Conservation (phyloP, 2,113 vertebrate species). For the Mixornis gularis region DNA sequence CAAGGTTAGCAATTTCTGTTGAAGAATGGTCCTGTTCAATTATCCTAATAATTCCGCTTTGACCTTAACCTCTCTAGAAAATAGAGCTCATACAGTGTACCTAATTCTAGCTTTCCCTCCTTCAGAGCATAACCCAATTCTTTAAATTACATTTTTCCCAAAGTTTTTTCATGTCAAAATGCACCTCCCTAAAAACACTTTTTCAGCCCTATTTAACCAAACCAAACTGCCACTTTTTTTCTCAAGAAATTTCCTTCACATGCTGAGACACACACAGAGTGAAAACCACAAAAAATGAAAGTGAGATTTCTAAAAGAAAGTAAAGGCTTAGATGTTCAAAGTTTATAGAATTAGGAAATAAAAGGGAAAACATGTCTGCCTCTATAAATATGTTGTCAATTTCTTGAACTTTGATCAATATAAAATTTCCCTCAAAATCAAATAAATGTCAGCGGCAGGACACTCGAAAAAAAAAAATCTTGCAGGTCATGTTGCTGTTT, state of each 20-base stretch:
- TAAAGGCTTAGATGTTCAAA: background rate
- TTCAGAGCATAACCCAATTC: background rate
- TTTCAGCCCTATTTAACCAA: background rate
- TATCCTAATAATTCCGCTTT: slow-evolving; percentile 20
- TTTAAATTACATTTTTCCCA: background rate
- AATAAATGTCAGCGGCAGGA: background rate
- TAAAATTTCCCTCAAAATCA: background rate
- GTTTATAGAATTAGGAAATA: background rate
- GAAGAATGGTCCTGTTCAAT: background rate
- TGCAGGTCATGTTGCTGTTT: background rate
- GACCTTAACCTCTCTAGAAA: background rate
- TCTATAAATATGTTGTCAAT: background rate
- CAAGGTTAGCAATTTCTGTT: background rate
- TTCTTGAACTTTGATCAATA: background rate
- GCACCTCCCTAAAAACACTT: background rate
- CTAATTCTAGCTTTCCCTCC: background rate
- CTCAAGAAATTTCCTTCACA: background rate
- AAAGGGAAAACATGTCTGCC: background rate
- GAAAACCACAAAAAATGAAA: background rate
- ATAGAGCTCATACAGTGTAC: background rate
- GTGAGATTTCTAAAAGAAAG: background rate
- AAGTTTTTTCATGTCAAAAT: background rate
- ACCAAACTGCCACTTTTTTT: background rate
- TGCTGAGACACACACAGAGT: background rate
- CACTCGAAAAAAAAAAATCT: background rate